Evolutionary conservation across 30 jellyfish, hydroid and myxozoan species (phyloP), one percentile per base, ranked within the genome.

Genomic region (Morbakka virulenta): DNA sequence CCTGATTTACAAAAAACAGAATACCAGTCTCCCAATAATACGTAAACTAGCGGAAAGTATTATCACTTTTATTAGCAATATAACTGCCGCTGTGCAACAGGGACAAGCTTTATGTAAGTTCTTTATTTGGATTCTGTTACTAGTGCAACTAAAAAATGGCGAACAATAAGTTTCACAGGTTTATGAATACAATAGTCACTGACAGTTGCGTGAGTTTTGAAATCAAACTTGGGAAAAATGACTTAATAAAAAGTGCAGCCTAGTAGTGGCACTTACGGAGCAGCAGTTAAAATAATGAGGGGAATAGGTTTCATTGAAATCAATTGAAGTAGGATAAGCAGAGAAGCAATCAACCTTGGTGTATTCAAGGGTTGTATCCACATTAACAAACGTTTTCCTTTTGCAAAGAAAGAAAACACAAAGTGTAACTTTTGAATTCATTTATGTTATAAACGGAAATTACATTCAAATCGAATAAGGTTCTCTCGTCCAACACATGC

Each of bases 221-320:
- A 1, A 82, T 50, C 13, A 49, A 35, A 23, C 26, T 3, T 9
- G 82, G 50, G 2, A 41, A 41, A 41, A 41, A 41, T 41, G 57
- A 41, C 13, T 17, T 41, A 6, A 17, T 9, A 17, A 6, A 6
- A 9, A 41, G 93, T 81, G 17, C 30, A 41, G 9, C 93, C 93
- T 3, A 81, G 93, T 69, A 30, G 32, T 21, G 93, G 91, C 1
- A 35, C 20, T 24, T 81, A 21, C 52, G 93, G 70, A 50, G 93
- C 82, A 41, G 17, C 57, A 6, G 57, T 41, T 17, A 9, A 41
- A 6, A 17, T 41, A 17, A 41, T 6, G 9, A 41, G 17, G 9
- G 57, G 57, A 6, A 41, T 6, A 41, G 17, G 9, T 41, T 9
- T 41, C 57, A 17, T 41, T 6, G 57, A 41, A 6, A 9, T 17